phyloP scores from a whole-genome alignment of 2,888 invertebrate species.

The Crocallis elinguaria region DNA sequence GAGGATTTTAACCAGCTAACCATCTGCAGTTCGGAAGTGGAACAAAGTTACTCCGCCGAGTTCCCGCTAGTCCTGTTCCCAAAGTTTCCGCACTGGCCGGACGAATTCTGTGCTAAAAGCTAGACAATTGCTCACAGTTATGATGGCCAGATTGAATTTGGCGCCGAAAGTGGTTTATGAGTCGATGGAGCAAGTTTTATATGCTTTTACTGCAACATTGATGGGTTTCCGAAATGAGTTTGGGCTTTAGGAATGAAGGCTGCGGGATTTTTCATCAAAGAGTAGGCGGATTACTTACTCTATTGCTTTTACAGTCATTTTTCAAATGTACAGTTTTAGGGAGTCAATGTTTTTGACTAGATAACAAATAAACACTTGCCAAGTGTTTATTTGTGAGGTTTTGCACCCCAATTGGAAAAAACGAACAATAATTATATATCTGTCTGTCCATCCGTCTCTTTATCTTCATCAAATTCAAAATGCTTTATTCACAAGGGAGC shows the following conservation, averaged over 20 bases:
- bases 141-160: slow-evolving; percentile 59
- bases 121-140: slow-evolving; percentile 52
- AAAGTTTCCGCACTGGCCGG: slow-evolving; percentile 35
- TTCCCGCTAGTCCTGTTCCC: slow-evolving; percentile 22
- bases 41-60: slow-evolving; percentile 44
- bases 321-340: no score
- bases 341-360: no score
- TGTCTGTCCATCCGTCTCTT: no score
- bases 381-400: no score
- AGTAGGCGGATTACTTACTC: neutral
- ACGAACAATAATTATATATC: no score
- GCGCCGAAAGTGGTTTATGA: slow-evolving; percentile 38
- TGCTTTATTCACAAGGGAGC: no score
- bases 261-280: neutral
- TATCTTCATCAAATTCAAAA: no score
- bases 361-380: no score
- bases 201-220: slow-evolving; percentile 29
- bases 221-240: slow-evolving; percentile 18
- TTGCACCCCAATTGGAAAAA: no score
- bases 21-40: slow-evolving; percentile 39
- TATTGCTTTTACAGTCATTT: no score
- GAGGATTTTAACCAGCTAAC: slow-evolving; percentile 32
- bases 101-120: slow-evolving; percentile 45
- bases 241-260: slow-evolving; percentile 1
- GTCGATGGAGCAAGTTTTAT: slow-evolving; percentile 21